Base-by-base conservation (phyloP, 2,888 invertebrate genomes). In the Leucania comma region DNA sequence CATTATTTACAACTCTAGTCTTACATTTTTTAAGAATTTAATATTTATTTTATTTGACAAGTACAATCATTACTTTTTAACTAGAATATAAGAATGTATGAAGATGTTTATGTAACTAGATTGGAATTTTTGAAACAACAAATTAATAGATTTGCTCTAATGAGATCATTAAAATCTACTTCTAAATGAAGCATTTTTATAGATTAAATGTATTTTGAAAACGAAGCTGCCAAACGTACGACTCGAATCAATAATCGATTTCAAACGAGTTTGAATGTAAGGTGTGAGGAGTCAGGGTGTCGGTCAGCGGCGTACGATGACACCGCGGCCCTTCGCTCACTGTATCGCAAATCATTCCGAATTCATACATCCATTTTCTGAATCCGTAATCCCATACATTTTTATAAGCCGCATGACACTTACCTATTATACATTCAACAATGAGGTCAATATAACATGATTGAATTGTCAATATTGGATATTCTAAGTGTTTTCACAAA, bases 261-360 rank as follows among this genome's bases (percentile, higher is more conserved):
- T 60, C n/a, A 57, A 71, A 61, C 54, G 51, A 62, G 60, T 81
- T 86, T 82, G 78, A 81, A 80, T 67, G 60, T 69, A 77, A 72
- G 72, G 64, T 64, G 57, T 68, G 75, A 70, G 73, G 67, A 81
- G 69, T 68, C 57, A 9, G 32, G 57, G 57, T 22, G 69, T 68
- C 80, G 83, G 86, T 84, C 81, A 86, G 60, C 71, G 59, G 69
- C 80, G 80, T 74, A 51, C 81, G 70, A 81, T 84, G 86, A 84
- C 83, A 75, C 80, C 62, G 24, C 57, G 54, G 68, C 74, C 71
- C 76, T 63, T 71, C 69, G 83, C 84, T 84, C 83, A 86, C 80
- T 85, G 87, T 77, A 87, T 87, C 76, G 72, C 78, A 86, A 89
- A 86, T 86, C 60, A 53, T 71, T 72, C 67, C 75, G 78, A 78